A percentile compares a stretch with the other conserved stretches of the same genome.
phyloP scores from a whole-genome alignment of 2,888 invertebrate genomes.

The Mamestra brassicae region DNA sequence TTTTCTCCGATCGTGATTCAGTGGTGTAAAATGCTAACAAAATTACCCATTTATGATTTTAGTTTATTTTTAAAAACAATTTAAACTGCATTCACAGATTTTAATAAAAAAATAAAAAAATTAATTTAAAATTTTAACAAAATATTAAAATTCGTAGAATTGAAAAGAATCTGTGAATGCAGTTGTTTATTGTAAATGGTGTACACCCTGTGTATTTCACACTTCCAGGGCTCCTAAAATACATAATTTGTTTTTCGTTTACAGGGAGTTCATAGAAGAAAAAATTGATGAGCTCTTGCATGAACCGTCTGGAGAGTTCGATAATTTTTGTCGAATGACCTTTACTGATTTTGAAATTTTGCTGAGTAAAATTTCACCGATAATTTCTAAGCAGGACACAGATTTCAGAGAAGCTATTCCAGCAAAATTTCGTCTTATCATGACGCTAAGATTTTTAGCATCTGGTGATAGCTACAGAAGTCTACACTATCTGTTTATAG shows the following conservation, averaged over 20 bases:
- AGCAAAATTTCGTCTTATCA: slow-evolving; percentile 44
- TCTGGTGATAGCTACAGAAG: slow-evolving; percentile 56
- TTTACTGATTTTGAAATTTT: slow-evolving; percentile 69
- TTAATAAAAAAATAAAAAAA: slow-evolving; percentile 42
- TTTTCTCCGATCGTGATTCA: slow-evolving; percentile 53
- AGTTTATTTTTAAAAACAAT: too few relatives aligned
- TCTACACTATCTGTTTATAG: slow-evolving; percentile 58
- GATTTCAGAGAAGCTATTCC: too few relatives aligned
- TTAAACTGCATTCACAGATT: too few relatives aligned
- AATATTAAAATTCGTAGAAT: slow-evolving; percentile 50
- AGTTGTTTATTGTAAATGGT: slow-evolving; percentile 51
- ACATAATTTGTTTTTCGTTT: slow-evolving; percentile 43
- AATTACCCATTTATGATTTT: slow-evolving; percentile 45
- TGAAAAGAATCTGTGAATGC: slow-evolving; percentile 51
- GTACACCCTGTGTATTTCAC: slow-evolving; percentile 18
- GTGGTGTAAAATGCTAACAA: slow-evolving; percentile 52
- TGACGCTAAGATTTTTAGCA: slow-evolving; percentile 66
- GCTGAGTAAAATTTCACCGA: slow-evolving; percentile 60
- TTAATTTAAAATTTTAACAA: slow-evolving; percentile 49
- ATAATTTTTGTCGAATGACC: slow-evolving; percentile 67
- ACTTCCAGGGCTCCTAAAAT: slow-evolving; percentile 45
- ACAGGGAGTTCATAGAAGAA: slow-evolving; percentile 63
- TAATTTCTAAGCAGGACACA: too few relatives aligned
- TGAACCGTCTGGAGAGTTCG: slow-evolving; percentile 69
- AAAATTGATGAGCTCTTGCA: slow-evolving; percentile 62